Evolutionary conservation across 2,797 vertebrate species (phyloP).

Genomic region (Sebastes miniatus): DNA sequence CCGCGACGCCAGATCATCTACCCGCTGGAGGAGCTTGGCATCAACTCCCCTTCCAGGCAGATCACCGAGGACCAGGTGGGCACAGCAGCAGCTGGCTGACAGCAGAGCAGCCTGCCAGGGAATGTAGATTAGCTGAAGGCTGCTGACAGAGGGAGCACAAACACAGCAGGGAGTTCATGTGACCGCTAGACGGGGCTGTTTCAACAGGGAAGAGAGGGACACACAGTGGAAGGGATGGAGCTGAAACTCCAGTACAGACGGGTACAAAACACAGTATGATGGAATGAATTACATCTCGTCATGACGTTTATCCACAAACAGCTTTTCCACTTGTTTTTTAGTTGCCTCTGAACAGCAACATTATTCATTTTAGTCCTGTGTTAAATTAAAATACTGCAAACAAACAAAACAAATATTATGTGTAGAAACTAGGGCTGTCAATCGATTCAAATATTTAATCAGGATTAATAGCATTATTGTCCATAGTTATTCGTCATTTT

Average conservation of each 20-base stretch:
- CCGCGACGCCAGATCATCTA: constrained; percentile 94
- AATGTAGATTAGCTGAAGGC: constrained; percentile 78
- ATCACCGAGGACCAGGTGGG: constrained; percentile 93
- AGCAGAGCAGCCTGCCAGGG: constrained; percentile 65
- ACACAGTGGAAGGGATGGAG: neutral
- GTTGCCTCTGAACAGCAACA: neutral
- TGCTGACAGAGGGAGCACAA: neutral
- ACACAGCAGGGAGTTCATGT: neutral
- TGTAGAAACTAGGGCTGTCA: neutral
- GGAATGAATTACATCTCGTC: neutral
- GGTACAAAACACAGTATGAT: neutral
- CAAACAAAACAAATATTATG: neutral
- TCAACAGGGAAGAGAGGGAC: constrained; percentile 16
- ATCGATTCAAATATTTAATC: no score
- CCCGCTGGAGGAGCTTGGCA: constrained; percentile 92
- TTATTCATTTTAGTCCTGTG: neutral
- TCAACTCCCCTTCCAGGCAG: constrained; percentile 86
- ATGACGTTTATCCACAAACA: neutral
- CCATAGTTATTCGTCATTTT: no score
- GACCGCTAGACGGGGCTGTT: constrained; percentile 65
- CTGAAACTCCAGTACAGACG: neutral
- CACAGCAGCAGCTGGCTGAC: constrained; percentile 77
- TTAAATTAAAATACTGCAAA: neutral
- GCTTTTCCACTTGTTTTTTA: neutral
- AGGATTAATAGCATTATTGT: no score